Conservation (phyloP, 1,140 invertebrate genomes). For the Brachionus rotundiformis region DNA sequence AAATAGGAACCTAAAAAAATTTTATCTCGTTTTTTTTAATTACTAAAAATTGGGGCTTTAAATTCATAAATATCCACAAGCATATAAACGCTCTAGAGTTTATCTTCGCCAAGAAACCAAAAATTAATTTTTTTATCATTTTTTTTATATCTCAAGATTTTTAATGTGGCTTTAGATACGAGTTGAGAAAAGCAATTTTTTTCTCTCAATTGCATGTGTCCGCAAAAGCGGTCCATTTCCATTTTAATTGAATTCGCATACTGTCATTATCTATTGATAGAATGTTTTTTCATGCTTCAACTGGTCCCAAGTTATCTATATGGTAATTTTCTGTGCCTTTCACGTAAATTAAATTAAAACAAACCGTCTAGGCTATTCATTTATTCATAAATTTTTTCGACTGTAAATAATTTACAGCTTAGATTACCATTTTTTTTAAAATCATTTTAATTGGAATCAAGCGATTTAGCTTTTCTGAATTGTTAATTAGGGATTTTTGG, state of each 20-base stretch:
- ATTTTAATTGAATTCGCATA: background rate
- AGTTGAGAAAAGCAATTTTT: background rate
- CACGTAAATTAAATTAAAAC: constrained; percentile 29
- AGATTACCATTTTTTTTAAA: constrained; percentile 12
- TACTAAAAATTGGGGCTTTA: constrained; percentile 26
- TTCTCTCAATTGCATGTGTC: background rate
- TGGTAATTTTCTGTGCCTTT: background rate
- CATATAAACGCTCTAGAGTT: constrained; percentile 28
- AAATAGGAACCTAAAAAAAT: constrained; percentile 19
- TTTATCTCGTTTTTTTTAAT: constrained; percentile 27
- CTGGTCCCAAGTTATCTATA: constrained; percentile 1
- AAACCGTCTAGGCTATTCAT: constrained; percentile 34
- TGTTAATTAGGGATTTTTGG: constrained; percentile 20
- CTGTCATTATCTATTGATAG: background rate
- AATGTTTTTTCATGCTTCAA: background rate
- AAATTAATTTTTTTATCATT: constrained; percentile 34
- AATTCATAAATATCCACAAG: constrained; percentile 24
- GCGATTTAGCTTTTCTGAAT: constrained; percentile 32
- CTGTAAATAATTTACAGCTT: constrained; percentile 33
- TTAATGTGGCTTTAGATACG: background rate
- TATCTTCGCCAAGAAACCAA: constrained; percentile 14
- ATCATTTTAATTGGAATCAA: constrained; percentile 8
- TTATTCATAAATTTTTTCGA: constrained; percentile 35
- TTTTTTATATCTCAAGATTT: constrained; percentile 18
- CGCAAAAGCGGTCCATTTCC: background rate